Evolutionary conservation across 2,888 invertebrate genomes (phyloP).

Genomic region (Athalia circularis): DNA sequence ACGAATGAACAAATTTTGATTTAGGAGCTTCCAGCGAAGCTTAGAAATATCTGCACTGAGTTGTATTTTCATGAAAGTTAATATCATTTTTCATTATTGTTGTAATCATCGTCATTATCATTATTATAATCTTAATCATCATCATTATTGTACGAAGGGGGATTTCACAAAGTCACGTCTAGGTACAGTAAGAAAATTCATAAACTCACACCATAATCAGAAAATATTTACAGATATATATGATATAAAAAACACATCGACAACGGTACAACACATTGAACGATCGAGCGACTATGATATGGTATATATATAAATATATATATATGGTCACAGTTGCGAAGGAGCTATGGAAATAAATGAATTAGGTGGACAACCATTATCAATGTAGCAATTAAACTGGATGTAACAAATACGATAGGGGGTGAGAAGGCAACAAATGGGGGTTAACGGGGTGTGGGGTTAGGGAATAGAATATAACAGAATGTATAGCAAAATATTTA

Average conservation of each 20-base stretch:
- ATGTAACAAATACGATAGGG: conserved; percentile 68
- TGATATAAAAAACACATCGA: conserved; percentile 70
- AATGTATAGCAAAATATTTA: conserved; percentile 36
- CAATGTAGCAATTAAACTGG: conserved; percentile 37
- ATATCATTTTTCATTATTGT: conserved; percentile 31
- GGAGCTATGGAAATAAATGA: conserved; percentile 39
- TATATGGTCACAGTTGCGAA: conserved; percentile 70
- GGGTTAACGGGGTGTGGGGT: conserved; percentile 28
- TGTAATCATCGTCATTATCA: no score
- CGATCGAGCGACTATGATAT: conserved; percentile 73
- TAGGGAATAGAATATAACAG: conserved; percentile 3
- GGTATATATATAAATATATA: background rate
- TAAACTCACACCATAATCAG: conserved; percentile 70
- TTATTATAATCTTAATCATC: background rate
- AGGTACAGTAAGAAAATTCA: conserved; percentile 67
- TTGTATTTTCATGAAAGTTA: conserved; percentile 51
- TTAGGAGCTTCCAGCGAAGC: conserved; percentile 29
- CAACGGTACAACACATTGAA: conserved; percentile 74
- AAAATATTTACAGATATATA: conserved; percentile 56
- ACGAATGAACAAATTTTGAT: background rate
- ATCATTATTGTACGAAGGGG: background rate
- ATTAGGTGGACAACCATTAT: conserved; percentile 38
- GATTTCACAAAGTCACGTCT: conserved; percentile 56
- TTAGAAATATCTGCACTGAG: conserved; percentile 71
- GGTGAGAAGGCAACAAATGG: conserved; percentile 45